phyloP scores from a whole-genome alignment of 1,140 invertebrate genomes.

The Potamilus streckersoni region DNA sequence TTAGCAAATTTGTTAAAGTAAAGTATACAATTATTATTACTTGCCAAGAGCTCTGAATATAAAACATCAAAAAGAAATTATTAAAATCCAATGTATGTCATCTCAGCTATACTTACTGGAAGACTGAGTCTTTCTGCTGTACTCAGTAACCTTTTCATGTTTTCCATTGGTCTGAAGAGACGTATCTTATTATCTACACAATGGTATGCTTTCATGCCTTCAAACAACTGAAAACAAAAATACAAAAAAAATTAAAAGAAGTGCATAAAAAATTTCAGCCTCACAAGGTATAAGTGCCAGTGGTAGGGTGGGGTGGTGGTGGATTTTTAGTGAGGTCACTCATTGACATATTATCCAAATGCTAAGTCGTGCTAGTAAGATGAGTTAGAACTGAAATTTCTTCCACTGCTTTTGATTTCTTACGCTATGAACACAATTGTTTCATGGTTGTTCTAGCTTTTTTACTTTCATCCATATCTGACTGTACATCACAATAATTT shows the following conservation, averaged over 20 bases:
- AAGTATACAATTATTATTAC: no score
- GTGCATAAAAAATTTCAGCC: neutral
- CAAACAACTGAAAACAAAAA: constrained; percentile 84
- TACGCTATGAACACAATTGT: no score
- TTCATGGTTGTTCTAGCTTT: no score
- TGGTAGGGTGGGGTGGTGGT: neutral
- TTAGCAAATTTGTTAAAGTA: no score
- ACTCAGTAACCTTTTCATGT: constrained; percentile 92
- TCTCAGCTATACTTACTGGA: constrained; percentile 72
- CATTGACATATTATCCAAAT: neutral
- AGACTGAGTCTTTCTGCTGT: constrained; percentile 87
- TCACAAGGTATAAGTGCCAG: neutral
- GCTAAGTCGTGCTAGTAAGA: no score
- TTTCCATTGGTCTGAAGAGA: constrained; percentile 94
- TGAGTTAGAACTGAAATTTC: no score
- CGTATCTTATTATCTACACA: constrained; percentile 93
- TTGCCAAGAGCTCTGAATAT: no score
- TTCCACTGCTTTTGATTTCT: no score
- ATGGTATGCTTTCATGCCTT: constrained; percentile 98
- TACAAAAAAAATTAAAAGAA: neutral
- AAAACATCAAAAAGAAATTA: no score
- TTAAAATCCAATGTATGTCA: no score
- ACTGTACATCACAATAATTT: no score
- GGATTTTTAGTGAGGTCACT: neutral
- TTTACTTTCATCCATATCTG: neutral